A percentile compares a stretch with the other conserved stretches of the same genome.
phyloP scores from a whole-genome alignment of 2,113 vertebrate species.

The Colaptes auratus region DNA sequence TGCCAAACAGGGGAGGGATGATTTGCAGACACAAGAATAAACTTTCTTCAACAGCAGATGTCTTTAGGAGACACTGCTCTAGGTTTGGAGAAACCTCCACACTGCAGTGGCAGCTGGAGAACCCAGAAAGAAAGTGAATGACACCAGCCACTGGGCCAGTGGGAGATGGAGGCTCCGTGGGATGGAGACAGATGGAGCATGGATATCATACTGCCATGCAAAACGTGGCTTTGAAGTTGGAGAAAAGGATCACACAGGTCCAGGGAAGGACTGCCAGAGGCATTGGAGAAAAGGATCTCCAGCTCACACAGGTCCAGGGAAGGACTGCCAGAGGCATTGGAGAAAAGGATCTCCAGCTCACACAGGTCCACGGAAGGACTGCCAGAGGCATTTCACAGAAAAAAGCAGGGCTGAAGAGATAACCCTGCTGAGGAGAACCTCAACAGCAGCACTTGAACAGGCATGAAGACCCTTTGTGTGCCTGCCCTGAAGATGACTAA shows the following conservation, averaged over 20 bases:
- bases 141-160: fast-evolving
- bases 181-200: background rate
- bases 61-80: background rate
- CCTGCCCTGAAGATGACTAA: background rate
- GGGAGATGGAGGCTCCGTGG: background rate
- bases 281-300: background rate
- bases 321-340: background rate
- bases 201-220: background rate
- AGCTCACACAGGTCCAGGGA: background rate
- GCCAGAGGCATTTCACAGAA: background rate
- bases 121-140: background rate
- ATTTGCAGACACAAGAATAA: background rate
- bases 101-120: background rate
- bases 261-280: background rate
- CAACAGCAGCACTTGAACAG: background rate
- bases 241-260: background rate
- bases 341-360: too few species aligned
- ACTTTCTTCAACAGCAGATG: background rate
- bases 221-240: background rate
- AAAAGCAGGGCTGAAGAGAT: background rate
- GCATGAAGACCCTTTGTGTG: background rate
- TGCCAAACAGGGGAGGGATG: background rate
- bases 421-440: background rate
- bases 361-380: background rate
- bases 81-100: background rate